These are phyloP conservation scores for Pristionchus pacificus DNA, from an alignment of 1,140 invertebrate species.

Conservation along the genomic window DNA sequence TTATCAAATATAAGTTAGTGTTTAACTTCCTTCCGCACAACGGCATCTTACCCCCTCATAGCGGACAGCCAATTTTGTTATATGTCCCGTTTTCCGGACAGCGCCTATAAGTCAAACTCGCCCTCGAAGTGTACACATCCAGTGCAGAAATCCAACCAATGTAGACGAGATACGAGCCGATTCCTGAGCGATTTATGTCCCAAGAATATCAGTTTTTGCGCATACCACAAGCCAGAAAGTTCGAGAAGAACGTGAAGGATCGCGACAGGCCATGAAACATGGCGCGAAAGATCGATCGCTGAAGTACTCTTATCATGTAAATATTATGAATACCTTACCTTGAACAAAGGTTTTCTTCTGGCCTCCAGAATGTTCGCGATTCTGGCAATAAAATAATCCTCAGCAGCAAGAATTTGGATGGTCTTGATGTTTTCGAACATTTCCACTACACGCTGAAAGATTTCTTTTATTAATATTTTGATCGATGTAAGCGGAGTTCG, in stretches of 20 bases:
- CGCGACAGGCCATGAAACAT: conserved; percentile 16
- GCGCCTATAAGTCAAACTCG: conserved; percentile 51
- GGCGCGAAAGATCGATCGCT: conserved; percentile 16
- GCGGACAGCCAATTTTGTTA: conserved; percentile 54
- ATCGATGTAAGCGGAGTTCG: too few relatives aligned
- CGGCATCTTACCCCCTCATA: conserved; percentile 15
- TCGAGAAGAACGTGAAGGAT: conserved; percentile 23
- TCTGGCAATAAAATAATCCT: conserved; percentile 18
- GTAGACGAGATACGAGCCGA: conserved; percentile 24
- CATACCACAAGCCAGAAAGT: conserved; percentile 14
- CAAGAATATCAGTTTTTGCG: too few relatives aligned
- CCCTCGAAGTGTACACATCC: conserved; percentile 35
- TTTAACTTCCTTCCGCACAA: not conserved
- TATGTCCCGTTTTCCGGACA: conserved; percentile 50
- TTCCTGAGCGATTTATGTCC: too few relatives aligned
- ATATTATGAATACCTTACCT: not conserved
- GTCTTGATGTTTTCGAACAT: conserved; percentile 30
- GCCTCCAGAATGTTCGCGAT: conserved; percentile 6
- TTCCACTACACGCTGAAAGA: conserved; percentile 28
- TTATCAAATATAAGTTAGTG: too few relatives aligned
- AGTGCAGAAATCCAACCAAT: conserved; percentile 4
- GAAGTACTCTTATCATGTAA: too few relatives aligned
- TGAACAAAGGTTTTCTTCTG: not conserved
- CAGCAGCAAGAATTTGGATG: conserved; percentile 24
- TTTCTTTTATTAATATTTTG: too few relatives aligned